A percentile compares a stretch with the other conserved stretches of the same genome.
phyloP scores from a whole-genome alignment of 2,113 vertebrate genomes.

The Pseudonaja textilis region DNA sequence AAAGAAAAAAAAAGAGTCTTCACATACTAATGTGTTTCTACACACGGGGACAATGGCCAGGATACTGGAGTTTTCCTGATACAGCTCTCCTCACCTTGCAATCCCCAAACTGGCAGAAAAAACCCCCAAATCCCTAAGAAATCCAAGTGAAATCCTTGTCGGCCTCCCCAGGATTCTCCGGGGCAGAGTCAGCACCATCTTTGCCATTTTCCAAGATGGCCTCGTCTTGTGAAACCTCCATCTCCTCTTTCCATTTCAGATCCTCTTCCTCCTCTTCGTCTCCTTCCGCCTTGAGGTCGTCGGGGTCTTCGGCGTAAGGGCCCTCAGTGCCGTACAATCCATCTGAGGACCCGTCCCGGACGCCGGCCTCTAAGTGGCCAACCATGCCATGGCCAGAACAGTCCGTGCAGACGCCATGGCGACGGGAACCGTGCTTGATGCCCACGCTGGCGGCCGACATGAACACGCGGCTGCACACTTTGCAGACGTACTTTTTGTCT shows the following conservation, averaged over 20 bases:
- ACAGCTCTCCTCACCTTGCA: conserved; percentile 39
- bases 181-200: conserved; percentile 84
- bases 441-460: conserved; percentile 97
- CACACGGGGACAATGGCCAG: conserved; percentile 38
- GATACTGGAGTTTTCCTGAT: conserved; percentile 52
- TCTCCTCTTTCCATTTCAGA: conserved; percentile 82
- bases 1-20: conserved; percentile 19
- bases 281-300: conserved; percentile 75
- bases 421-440: conserved; percentile 94
- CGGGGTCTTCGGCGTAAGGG: conserved; percentile 83
- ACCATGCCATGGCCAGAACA: conserved; percentile 85
- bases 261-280: conserved; percentile 85
- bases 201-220: conserved; percentile 82
- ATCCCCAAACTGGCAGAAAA: conserved; percentile 35
- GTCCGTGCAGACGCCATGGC: conserved; percentile 91
- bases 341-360: conserved; percentile 83
- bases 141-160: conserved; percentile 95
- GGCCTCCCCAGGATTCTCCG: conserved; percentile 78
- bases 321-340: conserved; percentile 83
- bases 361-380: conserved; percentile 78
- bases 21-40: background rate
- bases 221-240: conserved; percentile 79
- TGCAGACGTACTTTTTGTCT: conserved; percentile 98
- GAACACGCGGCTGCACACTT: conserved; percentile 95
- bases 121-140: conserved; percentile 74